Conservation (phyloP, 2,888 invertebrate genomes). For the Cartodere bifasciata region DNA sequence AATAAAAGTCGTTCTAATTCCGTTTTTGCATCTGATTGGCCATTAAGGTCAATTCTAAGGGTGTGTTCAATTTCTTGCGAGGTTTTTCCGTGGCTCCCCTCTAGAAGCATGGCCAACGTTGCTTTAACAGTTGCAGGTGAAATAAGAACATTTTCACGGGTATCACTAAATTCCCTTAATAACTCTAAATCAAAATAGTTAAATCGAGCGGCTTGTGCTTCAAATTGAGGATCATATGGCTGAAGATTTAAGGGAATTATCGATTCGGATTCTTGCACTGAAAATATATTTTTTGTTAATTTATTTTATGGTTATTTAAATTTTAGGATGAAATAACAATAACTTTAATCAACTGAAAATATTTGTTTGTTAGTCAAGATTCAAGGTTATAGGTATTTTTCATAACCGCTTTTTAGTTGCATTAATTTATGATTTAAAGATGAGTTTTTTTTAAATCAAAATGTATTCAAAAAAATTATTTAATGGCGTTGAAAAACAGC, state of each 20-base stretch:
- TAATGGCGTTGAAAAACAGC: too few species aligned
- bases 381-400: too few species aligned
- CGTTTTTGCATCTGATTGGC: conserved; percentile 16
- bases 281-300: too few species aligned
- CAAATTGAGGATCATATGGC: conserved; percentile 9
- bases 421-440: too few species aligned
- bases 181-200: conserved; percentile 31
- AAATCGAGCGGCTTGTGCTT: conserved; percentile 18
- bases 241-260: conserved; percentile 7
- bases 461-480: too few species aligned
- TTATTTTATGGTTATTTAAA: too few species aligned
- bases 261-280: too few species aligned
- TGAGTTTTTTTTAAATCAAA: too few species aligned
- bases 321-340: too few species aligned
- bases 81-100: conserved; percentile 46
- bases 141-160: conserved; percentile 44
- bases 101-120: conserved; percentile 47
- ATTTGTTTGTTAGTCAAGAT: too few species aligned
- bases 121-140: conserved; percentile 57
- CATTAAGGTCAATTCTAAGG: conserved; percentile 36
- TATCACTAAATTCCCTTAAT: conserved; percentile 21
- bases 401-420: too few species aligned
- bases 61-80: conserved; percentile 44
- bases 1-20: conserved; percentile 18
- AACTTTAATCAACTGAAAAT: too few species aligned